A percentile compares a stretch with the other conserved stretches of the same genome.
Evolutionary conservation across 2,113 vertebrate species (phyloP).

Genomic region (Triplophysa dalaica): DNA sequence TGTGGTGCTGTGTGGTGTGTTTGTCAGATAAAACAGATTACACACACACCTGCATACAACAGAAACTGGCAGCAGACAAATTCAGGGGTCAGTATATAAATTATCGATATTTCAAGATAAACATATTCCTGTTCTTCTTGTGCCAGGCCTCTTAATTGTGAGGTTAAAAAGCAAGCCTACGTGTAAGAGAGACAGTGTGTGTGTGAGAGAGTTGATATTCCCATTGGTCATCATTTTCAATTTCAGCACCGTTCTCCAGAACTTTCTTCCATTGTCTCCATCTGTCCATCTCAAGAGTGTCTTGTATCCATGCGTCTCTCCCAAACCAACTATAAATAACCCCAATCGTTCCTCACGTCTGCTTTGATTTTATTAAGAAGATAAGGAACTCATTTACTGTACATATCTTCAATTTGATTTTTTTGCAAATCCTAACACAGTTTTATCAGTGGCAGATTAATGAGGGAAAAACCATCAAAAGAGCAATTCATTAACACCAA

Average conservation of each 20-base stretch:
- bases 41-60: conserved; percentile 59
- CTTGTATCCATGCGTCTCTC: conserved; percentile 50
- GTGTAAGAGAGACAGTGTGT: not conserved
- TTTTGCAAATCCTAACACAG: conserved; percentile 68
- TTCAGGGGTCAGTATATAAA: too few species aligned
- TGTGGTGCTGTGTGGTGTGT: conserved; percentile 71
- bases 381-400: conserved; percentile 65
- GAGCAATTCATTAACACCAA: conserved; percentile 22
- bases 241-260: not conserved
- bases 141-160: not conserved
- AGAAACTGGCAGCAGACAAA: not conserved
- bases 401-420: conserved; percentile 66
- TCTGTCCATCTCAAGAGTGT: not conserved
- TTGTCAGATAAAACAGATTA: conserved; percentile 78
- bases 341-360: conserved; percentile 61
- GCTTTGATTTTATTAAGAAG: conserved; percentile 71
- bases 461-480: conserved; percentile 8
- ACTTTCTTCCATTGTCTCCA: not conserved
- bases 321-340: conserved; percentile 72
- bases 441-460: conserved; percentile 31
- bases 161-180: not conserved
- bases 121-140: not conserved
- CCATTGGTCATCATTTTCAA: not conserved
- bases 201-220: not conserved
- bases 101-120: not conserved